phyloP scores from a whole-genome alignment of 2,113 vertebrate genomes.

The Hippopotamus amphibius region DNA sequence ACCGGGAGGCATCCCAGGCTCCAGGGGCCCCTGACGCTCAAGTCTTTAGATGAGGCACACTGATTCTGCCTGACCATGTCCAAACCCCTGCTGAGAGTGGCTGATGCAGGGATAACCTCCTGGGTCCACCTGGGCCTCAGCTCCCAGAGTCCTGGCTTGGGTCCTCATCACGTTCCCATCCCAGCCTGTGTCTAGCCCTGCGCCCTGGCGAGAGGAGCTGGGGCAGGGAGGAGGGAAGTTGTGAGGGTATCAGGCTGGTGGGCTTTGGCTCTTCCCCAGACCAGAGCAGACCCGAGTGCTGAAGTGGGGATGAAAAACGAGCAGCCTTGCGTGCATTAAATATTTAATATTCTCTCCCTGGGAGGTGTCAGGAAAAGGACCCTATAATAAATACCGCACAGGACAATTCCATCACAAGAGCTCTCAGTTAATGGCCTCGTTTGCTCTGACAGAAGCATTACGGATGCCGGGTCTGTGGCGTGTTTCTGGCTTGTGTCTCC shows the following conservation, averaged over 20 bases:
- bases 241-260: not conserved
- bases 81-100: fast-evolving
- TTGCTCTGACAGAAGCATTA: constrained; percentile 89
- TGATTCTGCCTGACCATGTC: not conserved
- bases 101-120: not conserved
- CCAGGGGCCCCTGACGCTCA: fast-evolving
- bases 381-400: constrained; percentile 89
- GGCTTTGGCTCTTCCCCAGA: constrained; percentile 84
- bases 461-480: constrained; percentile 77
- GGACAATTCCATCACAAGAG: constrained; percentile 89
- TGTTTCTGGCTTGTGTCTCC: constrained; percentile 75
- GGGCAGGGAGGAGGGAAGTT: not conserved
- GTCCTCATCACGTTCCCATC: not conserved
- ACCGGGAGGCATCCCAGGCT: not conserved
- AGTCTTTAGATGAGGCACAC: not conserved
- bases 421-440: constrained; percentile 90
- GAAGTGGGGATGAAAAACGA: constrained; percentile 91
- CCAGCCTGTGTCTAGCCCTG: not conserved
- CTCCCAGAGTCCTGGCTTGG: not conserved
- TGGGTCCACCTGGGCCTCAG: not conserved
- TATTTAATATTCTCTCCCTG: constrained; percentile 92
- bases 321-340: constrained; percentile 88
- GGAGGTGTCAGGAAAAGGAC: constrained; percentile 91
- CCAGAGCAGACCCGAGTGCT: constrained; percentile 84
- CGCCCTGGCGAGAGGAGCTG: not conserved